These are phyloP conservation scores for Rhinolophus sinicus DNA, from an alignment of 2,113 vertebrate species.

Conservation along the genomic window DNA sequence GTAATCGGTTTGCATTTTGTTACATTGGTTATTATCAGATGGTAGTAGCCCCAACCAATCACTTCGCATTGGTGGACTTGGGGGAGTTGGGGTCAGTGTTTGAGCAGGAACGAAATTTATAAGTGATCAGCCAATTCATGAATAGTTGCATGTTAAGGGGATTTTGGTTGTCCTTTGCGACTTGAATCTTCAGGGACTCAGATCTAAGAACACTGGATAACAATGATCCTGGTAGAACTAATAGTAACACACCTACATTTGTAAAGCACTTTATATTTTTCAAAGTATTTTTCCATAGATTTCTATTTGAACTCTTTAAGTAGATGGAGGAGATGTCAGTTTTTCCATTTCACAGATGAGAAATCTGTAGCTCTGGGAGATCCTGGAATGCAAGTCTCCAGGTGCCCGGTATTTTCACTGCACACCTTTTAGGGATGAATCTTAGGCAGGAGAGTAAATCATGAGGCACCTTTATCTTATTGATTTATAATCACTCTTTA, in stretches of 20 bases:
- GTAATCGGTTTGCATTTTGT: background rate
- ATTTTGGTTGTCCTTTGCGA: background rate
- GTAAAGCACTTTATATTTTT: background rate
- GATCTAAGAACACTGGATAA: background rate
- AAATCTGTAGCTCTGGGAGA: background rate
- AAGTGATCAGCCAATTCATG: background rate
- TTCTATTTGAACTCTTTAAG: background rate
- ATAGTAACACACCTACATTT: background rate
- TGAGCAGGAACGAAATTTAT: background rate
- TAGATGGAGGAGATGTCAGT: background rate
- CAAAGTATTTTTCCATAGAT: background rate
- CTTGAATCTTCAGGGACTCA: background rate
- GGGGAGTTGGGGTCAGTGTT: background rate
- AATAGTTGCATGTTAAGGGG: background rate
- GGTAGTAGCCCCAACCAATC: background rate
- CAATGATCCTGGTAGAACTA: background rate
- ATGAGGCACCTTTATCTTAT: conserved; percentile 1
- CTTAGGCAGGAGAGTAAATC: background rate
- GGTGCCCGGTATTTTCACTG: background rate
- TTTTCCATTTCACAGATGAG: background rate
- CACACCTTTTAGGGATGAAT: background rate
- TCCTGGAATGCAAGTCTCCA: background rate
- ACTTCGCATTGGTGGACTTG: background rate
- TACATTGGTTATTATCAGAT: background rate
- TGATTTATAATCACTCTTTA: background rate